Conservation (phyloP, 2,888 invertebrate genomes). For the Drosophila rellima region DNA sequence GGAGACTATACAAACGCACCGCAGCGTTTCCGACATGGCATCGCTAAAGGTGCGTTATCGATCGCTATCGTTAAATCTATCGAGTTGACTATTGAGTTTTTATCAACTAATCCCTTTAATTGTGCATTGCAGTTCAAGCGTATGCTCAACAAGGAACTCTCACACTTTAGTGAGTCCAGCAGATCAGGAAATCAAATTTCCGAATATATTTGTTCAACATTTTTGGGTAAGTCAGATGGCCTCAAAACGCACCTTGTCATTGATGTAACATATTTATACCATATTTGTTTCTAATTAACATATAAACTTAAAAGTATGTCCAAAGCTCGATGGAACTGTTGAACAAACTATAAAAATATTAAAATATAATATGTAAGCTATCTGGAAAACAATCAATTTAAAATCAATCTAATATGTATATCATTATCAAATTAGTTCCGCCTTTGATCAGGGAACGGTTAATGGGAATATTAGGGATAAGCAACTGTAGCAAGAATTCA, state of each 20-base stretch:
- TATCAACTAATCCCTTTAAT: background rate
- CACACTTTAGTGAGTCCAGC: slow-evolving; percentile 99
- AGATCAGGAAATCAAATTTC: slow-evolving; percentile 99
- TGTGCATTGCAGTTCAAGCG: slow-evolving; percentile 95
- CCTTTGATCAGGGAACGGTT: no score
- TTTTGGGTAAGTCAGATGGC: slow-evolving; percentile 93
- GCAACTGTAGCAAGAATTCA: background rate
- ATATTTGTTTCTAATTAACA: no score
- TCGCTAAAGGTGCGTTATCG: slow-evolving; percentile 94
- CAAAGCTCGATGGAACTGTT: no score
- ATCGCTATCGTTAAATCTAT: slow-evolving; percentile 3
- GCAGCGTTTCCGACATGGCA: slow-evolving; percentile 99
- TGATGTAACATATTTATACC: no score
- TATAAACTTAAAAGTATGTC: no score
- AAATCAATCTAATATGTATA: no score
- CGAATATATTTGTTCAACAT: slow-evolving; percentile 99
- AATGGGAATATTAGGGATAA: background rate
- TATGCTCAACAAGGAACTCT: slow-evolving; percentile 99
- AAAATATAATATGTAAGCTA: no score
- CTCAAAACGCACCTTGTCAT: no score
- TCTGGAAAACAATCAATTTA: no score
- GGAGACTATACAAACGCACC: slow-evolving; percentile 99
- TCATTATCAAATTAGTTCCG: no score
- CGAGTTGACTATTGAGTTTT: background rate
- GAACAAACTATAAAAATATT: no score